Conservation (phyloP, 2,797 vertebrate species). For the Hyperoplus immaculatus region DNA sequence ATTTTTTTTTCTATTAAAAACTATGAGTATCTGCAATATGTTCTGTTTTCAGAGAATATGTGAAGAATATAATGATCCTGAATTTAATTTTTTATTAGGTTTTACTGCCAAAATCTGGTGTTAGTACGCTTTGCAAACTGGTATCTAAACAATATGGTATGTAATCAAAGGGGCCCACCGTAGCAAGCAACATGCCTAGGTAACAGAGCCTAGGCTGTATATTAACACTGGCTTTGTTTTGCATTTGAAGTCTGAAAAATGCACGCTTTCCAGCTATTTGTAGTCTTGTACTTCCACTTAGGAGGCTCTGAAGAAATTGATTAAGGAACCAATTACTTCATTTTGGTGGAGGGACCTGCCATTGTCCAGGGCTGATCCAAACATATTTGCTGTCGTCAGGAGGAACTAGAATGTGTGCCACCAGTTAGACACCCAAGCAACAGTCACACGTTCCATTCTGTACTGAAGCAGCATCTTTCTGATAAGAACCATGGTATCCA, state of each 20-base stretch:
- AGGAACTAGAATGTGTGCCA: conserved; percentile 3
- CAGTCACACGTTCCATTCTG: background rate
- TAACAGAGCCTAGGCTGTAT: no score
- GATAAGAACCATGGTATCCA: background rate
- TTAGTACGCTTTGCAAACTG: no score
- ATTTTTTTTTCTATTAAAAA: background rate
- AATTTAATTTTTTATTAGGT: no score
- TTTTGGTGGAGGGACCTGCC: background rate
- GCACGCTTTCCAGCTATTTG: background rate
- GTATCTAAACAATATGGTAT: no score
- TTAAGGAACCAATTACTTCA: background rate
- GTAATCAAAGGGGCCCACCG: no score
- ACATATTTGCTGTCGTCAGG: conserved; percentile 9
- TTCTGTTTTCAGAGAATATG: background rate
- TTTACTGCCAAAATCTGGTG: no score
- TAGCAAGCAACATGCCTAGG: no score
- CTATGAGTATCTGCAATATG: background rate
- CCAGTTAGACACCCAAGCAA: background rate
- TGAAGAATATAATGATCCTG: no score
- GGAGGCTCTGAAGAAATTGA: background rate
- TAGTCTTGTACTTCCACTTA: background rate
- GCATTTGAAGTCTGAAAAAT: no score
- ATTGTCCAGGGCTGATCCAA: background rate
- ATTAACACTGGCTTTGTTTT: no score
- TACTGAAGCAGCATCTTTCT: background rate